These are phyloP conservation scores for Smittia aterrima DNA, from an alignment of 2,888 invertebrate genomes.

Conservation along the genomic window DNA sequence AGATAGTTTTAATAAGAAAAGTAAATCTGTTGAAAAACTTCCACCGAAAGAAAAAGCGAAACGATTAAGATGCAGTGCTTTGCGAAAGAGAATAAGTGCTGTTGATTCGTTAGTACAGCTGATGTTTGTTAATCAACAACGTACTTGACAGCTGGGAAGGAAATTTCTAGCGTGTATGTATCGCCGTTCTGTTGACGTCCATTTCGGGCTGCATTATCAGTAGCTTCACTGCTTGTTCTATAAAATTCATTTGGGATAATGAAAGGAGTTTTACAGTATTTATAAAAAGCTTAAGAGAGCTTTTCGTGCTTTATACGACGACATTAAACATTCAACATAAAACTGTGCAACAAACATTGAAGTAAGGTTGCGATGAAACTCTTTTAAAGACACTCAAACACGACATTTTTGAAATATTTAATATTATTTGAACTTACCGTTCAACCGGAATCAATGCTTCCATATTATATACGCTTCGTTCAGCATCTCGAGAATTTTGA, in stretches of 20 bases:
- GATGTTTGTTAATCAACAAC: slow-evolving; percentile 48
- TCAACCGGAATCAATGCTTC: slow-evolving; percentile 80
- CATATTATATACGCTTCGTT: slow-evolving; percentile 71
- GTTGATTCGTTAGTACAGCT: slow-evolving; percentile 2
- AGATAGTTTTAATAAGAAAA: slow-evolving; percentile 1
- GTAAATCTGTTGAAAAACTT: slow-evolving; percentile 29
- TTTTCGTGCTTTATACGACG: neutral
- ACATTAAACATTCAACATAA: slow-evolving; percentile 41
- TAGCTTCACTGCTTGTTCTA: neutral
- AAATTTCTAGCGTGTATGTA: slow-evolving; percentile 87
- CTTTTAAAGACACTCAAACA: too few species aligned
- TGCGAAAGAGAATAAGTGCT: neutral
- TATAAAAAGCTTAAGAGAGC: neutral
- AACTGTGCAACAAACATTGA: slow-evolving; percentile 36
- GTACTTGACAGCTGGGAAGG: slow-evolving; percentile 91
- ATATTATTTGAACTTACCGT: slow-evolving; percentile 70
- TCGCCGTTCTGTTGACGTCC: slow-evolving; percentile 79
- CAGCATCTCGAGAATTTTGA: slow-evolving; percentile 58
- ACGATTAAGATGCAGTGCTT: slow-evolving; percentile 5
- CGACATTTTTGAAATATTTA: too few species aligned
- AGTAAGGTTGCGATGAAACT: too few species aligned
- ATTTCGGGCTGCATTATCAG: slow-evolving; percentile 63
- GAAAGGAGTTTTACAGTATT: neutral
- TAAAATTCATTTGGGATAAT: neutral
- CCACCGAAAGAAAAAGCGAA: neutral